phyloP scores from a whole-genome alignment of 2,888 invertebrate genomes.

The Caenorhabditis sp. region DNA sequence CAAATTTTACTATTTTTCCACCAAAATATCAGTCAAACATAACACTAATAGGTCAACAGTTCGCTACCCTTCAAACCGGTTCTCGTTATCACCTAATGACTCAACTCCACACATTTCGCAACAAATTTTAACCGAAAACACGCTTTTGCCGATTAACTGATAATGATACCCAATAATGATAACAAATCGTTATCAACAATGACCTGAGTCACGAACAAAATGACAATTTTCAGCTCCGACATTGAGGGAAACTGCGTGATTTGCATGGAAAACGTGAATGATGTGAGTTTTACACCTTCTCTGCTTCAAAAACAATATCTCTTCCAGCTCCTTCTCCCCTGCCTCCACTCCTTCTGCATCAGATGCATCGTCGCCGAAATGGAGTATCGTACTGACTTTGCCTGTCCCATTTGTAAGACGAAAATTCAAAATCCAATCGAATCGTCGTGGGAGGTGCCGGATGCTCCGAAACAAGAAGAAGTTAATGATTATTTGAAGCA shows the following conservation, averaged over 20 bases:
- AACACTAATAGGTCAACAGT: too few relatives aligned
- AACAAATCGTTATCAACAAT: too few relatives aligned
- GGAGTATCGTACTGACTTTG: conserved; percentile 65
- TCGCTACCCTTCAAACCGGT: too few relatives aligned
- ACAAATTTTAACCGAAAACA: too few relatives aligned
- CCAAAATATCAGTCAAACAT: too few relatives aligned
- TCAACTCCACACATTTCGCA: too few relatives aligned
- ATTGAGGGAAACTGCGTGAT: conserved; percentile 69
- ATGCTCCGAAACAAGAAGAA: conserved; percentile 62
- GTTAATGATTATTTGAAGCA: conserved; percentile 64
- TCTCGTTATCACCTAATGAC: too few relatives aligned
- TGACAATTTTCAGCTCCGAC: conserved; percentile 57
- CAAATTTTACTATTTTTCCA: too few relatives aligned
- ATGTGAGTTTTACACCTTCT: conserved; percentile 54
- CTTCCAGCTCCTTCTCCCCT: conserved; percentile 66
- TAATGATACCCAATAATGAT: too few relatives aligned
- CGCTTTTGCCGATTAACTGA: too few relatives aligned
- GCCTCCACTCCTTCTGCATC: conserved; percentile 70
- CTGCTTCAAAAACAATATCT: too few relatives aligned
- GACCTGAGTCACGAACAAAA: not conserved
- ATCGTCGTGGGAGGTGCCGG: conserved; percentile 69
- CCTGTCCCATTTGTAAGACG: conserved; percentile 68
- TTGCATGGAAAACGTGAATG: conserved; percentile 69
- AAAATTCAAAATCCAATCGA: conserved; percentile 62
- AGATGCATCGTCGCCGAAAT: conserved; percentile 62